These are phyloP conservation scores for Spicauda simplicius DNA, from an alignment of 2,888 invertebrate species.

Conservation along the genomic window DNA sequence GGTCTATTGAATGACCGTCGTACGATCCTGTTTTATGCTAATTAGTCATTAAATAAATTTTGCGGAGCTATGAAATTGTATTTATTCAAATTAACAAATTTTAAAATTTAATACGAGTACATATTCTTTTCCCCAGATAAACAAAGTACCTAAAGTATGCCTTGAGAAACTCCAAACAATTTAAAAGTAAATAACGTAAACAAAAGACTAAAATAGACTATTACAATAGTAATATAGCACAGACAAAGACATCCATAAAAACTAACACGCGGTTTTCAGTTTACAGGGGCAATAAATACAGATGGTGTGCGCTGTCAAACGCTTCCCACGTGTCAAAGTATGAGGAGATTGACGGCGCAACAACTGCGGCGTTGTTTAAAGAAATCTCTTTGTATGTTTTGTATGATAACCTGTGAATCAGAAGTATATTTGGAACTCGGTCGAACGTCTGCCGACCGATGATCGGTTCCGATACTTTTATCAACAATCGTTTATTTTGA, in stretches of 20 bases:
- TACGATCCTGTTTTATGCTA: slow-evolving; percentile 57
- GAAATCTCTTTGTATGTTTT: slow-evolving; percentile 53
- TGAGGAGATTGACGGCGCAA: slow-evolving; percentile 56
- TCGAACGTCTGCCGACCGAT: slow-evolving; percentile 52
- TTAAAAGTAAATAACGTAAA: neutral
- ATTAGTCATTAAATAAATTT: slow-evolving; percentile 62
- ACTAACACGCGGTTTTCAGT: slow-evolving; percentile 21
- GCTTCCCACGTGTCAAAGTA: slow-evolving; percentile 54
- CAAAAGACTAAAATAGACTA: slow-evolving; percentile 4
- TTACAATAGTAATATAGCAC: neutral
- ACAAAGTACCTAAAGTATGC: slow-evolving; percentile 20
- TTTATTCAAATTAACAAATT: slow-evolving; percentile 2
- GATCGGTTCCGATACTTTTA: slow-evolving; percentile 43
- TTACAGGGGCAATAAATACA: slow-evolving; percentile 52
- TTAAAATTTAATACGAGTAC: neutral
- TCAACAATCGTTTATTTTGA: slow-evolving; percentile 37
- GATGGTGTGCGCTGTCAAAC: slow-evolving; percentile 56
- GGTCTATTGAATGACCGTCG: slow-evolving; percentile 53
- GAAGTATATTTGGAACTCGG: slow-evolving; percentile 61
- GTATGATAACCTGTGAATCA: slow-evolving; percentile 56
- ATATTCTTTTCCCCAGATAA: neutral
- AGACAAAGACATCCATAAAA: slow-evolving; percentile 18
- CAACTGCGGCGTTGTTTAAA: slow-evolving; percentile 56
- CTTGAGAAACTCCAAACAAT: slow-evolving; percentile 19
- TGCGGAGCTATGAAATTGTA: neutral